Evolutionary conservation across 2,113 vertebrate genomes (phyloP), one percentile per base, ranked within the genome.

Genomic region (Microcebus tavaratra): DNA sequence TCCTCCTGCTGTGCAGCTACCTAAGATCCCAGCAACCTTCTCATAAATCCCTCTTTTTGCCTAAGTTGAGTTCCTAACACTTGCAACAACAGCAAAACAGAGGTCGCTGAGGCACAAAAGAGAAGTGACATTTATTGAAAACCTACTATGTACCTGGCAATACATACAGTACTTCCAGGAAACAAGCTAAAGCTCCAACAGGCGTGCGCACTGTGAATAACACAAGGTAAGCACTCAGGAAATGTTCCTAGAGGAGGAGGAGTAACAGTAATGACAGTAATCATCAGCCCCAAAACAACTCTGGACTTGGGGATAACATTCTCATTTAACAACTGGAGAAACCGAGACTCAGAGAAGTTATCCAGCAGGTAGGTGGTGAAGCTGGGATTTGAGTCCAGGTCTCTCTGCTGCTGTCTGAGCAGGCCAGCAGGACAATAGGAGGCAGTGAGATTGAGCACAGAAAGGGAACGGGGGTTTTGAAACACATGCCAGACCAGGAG

Each of bases 1-100:
- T 9, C 65, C n/a, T 1, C 73, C n/a, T 1, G 34, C 48, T 3
- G 17, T 20, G 6, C 1, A 8, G 53, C 10, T 27, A 59, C 65
- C 8, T 0, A 11, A 12, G 65, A 63, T 50, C 83, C 50, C 2
- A 20, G 9, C 0, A 1, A 10, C 73, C 13, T 17, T n/a, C 39
- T 45, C 48, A 25, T 1, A 25, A 57, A 31, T 8, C 36, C 36
- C 65, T 20, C 25, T 36, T 39, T 84, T 21, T 53, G 67, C 95
- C 90, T 29, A 42, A 29, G 31, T 9, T 55, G 39, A 55, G 39
- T 45, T 88, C 85, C 75, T 72, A 65, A 92, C 12, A 72, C 39
- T 48, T 13, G 1, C 36, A 70, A 73, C 29, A 34, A 8, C 13
- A 55, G 18, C 53, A 61, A 42, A 31, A 48, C 68, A 29, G 36